Percentiles rank a stretch among this genome's conserved stretches.
phyloP scores from a whole-genome alignment of 1,140 invertebrate species.

The Pectinophora gossypiella region DNA sequence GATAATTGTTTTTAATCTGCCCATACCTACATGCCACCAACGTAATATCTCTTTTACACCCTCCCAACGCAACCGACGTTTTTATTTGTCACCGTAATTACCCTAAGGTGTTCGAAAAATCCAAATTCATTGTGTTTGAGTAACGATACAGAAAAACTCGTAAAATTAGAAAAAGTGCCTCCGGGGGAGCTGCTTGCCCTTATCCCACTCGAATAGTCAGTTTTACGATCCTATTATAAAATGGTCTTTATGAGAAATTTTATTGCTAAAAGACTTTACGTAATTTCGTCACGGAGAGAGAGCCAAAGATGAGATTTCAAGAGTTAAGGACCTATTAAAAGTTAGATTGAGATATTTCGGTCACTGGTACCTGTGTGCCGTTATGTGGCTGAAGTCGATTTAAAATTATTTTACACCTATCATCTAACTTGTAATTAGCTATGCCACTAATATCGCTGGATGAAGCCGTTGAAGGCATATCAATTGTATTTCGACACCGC shows the following conservation, averaged over 20 bases:
- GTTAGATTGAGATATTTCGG: constrained; percentile 41
- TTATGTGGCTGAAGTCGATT: constrained; percentile 7
- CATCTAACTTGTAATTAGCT: too few relatives aligned
- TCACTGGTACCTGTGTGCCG: constrained; percentile 21
- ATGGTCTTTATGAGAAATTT: constrained; percentile 66
- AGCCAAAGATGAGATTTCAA: constrained; percentile 51
- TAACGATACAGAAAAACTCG: constrained; percentile 37
- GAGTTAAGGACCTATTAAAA: constrained; percentile 58
- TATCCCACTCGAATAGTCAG: constrained; percentile 35
- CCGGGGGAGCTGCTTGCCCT: constrained; percentile 21
- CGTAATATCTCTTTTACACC: neutral
- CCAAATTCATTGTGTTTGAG: constrained; percentile 28
- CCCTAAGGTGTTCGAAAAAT: constrained; percentile 18
- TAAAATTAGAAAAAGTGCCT: constrained; percentile 51
- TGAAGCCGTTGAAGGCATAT: too few relatives aligned
- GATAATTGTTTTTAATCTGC: constrained; percentile 42
- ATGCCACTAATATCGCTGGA: too few relatives aligned
- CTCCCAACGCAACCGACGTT: neutral
- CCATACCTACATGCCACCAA: neutral
- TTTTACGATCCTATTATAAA: constrained; percentile 71
- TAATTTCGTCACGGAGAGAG: constrained; percentile 51
- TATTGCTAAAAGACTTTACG: constrained; percentile 64
- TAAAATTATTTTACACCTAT: neutral
- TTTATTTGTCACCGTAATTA: neutral
- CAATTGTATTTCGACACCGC: too few relatives aligned